These are phyloP conservation scores for Acrocephalus kingi DNA, from an alignment of 2,113 vertebrate genomes.

Conservation along the genomic window DNA sequence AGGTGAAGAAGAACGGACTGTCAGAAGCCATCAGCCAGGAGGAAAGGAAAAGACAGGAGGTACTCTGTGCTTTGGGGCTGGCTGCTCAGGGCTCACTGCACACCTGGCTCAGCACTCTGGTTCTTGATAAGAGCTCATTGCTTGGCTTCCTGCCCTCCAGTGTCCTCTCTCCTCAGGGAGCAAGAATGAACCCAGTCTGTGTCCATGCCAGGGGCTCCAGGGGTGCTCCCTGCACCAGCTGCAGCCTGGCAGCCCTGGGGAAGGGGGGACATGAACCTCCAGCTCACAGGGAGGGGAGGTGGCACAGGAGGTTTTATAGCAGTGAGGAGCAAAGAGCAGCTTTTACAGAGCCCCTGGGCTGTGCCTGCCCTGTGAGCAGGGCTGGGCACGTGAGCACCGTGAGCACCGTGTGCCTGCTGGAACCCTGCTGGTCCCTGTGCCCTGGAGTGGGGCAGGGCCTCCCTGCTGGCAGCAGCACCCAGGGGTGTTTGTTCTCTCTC, in stretches of 20 bases:
- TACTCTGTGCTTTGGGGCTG: conserved; percentile 42
- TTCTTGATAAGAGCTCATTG: not conserved
- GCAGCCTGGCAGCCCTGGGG: not conserved
- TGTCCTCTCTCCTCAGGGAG: not conserved
- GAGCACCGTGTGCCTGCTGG: not conserved
- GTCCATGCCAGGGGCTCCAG: not conserved
- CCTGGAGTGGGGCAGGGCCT: not conserved
- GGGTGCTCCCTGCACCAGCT: not conserved
- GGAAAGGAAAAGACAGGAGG: conserved; percentile 95
- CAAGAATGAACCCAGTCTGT: rapidly evolving
- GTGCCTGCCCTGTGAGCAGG: not conserved
- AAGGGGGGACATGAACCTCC: not conserved
- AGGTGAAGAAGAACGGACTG: conserved; percentile 92
- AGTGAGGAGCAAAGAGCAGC: not conserved
- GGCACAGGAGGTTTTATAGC: not conserved
- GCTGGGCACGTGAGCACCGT: not conserved
- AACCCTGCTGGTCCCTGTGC: not conserved
- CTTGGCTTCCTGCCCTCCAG: not conserved
- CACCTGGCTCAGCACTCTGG: not conserved
- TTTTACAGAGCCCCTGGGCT: not conserved
- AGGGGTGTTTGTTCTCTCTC: not conserved
- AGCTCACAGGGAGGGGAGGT: not conserved
- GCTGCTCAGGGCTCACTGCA: not conserved
- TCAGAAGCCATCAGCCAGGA: conserved; percentile 84
- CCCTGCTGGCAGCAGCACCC: not conserved